These are phyloP conservation scores for Oscheius sp. DNA, from an alignment of 2,888 invertebrate species.

Conservation along the genomic window DNA sequence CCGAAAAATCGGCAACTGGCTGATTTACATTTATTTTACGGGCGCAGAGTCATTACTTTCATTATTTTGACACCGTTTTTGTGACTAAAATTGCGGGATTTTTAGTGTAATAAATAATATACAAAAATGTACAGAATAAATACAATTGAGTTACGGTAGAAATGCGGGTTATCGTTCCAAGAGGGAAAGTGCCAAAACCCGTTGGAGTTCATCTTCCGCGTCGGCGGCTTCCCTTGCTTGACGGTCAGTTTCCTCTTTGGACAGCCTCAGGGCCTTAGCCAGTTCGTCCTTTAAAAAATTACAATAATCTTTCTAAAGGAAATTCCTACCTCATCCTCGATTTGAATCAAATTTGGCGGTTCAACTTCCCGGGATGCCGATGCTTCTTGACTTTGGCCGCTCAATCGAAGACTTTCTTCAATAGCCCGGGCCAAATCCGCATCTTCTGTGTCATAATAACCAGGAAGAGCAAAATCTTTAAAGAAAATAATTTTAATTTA, in stretches of 20 bases:
- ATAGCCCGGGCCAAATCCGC: conserved; percentile 33
- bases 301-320: neutral
- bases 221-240: conserved; percentile 42
- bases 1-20: no score
- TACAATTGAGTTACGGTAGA: no score
- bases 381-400: neutral
- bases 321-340: neutral
- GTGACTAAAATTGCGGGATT: no score
- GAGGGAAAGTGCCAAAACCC: conserved; percentile 52
- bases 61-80: no score
- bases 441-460: conserved; percentile 28
- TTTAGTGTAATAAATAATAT: no score
- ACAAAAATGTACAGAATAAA: no score
- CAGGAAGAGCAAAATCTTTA: conserved; percentile 1
- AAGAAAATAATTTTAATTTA: neutral
- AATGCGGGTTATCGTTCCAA: conserved; percentile 17
- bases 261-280: conserved; percentile 43
- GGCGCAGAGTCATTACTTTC: no score
- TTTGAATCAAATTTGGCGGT: neutral
- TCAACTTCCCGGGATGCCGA: neutral
- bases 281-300: conserved; percentile 27
- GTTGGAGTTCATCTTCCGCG: conserved; percentile 54
- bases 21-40: no score
- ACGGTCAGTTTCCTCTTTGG: conserved; percentile 43
- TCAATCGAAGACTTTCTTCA: conserved; percentile 25